Base-by-base conservation (phyloP, 2,888 invertebrate genomes). In the Blastobasis lacticolella region DNA sequence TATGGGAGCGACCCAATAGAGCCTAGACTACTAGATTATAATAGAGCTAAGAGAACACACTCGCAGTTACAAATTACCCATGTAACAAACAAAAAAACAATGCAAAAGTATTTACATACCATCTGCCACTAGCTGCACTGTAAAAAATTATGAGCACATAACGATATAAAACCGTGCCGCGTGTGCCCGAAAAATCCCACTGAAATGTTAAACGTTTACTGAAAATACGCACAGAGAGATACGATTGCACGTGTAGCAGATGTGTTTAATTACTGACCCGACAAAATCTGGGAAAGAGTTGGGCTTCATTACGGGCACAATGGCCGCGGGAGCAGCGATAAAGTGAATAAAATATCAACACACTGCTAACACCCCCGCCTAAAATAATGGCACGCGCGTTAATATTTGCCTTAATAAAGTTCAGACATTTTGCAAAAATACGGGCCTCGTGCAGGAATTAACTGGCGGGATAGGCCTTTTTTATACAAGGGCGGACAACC, bases 261-360 rank as follows among this genome's bases (percentile, higher is more conserved):
- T 86, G 87, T 81, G 78, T 78, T 83, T 84, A 84, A 88, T 85
- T 81, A 82, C 81, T 78, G 79, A 80, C 75, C 83, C 81, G 69
- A 75, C 79, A 75, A 75, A 78, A 84, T 79, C 79, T 75, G 73
- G 61, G 69, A 75, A 80, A 80, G 76, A 81, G 78, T 78, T 67
- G 69, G 73, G 79, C 73, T 81, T 77, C 73, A 80, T 82, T 81
- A 80, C 72, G 69, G 72, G 77, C 73, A 72, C 71, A 78, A 74
- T 71, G 69, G 69, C 63, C 66, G 62, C 64, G 63, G 63, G 61
- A 68, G 66, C 69, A 63, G 62, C 73, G 67, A 74, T 80, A 78
- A 81, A 83, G 75, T 81, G 73, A 80, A 85, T 84, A 83, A 85
- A 84, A 85, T 83, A 82, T 82, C 77, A 82, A 80, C 81, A 76